phyloP scores from a whole-genome alignment of 2,113 vertebrate species.

The Scopus umbretta region DNA sequence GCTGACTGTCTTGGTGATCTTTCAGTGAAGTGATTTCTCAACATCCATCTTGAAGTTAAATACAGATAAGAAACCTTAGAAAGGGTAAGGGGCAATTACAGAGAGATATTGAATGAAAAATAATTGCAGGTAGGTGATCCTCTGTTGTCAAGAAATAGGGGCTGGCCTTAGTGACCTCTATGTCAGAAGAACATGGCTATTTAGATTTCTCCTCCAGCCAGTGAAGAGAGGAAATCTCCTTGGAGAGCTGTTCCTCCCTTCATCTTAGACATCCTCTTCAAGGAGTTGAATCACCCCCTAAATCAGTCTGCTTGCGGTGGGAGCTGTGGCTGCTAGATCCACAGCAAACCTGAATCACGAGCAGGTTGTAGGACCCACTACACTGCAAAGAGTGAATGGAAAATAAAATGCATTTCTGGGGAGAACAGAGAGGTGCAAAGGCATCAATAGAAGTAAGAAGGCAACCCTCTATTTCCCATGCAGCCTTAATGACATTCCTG shows the following conservation, averaged over 20 bases:
- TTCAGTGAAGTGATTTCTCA: not conserved
- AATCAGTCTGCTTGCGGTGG: not conserved
- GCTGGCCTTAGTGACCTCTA: not conserved
- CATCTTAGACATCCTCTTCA: not conserved
- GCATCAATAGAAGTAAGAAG: not conserved
- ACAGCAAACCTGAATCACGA: not conserved
- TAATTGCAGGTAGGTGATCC: not conserved
- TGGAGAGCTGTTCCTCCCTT: not conserved
- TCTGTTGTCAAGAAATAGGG: too few relatives aligned
- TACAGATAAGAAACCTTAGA: not conserved
- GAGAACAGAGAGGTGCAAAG: not conserved
- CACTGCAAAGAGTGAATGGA: not conserved
- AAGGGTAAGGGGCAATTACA: not conserved
- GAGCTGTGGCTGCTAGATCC: not conserved
- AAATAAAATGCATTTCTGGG: not conserved
- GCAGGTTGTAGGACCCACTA: not conserved
- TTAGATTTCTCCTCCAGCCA: not conserved
- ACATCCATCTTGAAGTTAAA: not conserved
- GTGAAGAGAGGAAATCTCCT: not conserved
- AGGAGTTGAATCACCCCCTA: not conserved
- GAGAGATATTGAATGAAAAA: not conserved
- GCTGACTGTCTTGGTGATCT: not conserved
- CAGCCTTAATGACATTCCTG: not conserved
- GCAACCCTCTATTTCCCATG: not conserved
- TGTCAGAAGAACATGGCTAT: accelerated